Conservation (phyloP, 2,888 invertebrate genomes). For the Polylopha cassiicola region DNA sequence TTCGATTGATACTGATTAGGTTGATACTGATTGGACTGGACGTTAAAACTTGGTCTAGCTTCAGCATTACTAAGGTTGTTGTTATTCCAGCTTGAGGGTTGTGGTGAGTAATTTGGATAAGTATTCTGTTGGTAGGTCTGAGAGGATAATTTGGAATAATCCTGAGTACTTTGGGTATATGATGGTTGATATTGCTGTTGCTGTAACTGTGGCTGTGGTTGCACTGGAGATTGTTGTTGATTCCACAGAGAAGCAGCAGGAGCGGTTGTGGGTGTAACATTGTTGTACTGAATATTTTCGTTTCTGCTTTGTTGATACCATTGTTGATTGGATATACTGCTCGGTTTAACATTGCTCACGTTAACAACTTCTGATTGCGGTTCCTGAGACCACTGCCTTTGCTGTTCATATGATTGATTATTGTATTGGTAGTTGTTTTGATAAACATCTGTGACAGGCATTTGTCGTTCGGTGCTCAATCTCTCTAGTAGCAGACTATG, state of each 20-base stretch:
- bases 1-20: too few species aligned
- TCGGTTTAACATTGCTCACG: conserved; percentile 67
- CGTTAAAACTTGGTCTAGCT: conserved; percentile 30
- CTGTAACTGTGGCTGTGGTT: conserved; percentile 26
- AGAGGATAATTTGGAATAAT: conserved; percentile 38
- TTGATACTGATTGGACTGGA: conserved; percentile 49
- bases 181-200: conserved; percentile 37
- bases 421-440: conserved; percentile 49
- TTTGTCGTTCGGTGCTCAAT: conserved; percentile 63
- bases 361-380: conserved; percentile 65
- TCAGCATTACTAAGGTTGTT: conserved; percentile 34
- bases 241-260: conserved; percentile 36
- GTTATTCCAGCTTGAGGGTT: conserved; percentile 50
- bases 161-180: conserved; percentile 46
- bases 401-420: conserved; percentile 52
- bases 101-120: conserved; percentile 50
- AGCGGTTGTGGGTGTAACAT: conserved; percentile 39
- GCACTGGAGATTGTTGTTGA: conserved; percentile 30
- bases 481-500: conserved; percentile 65
- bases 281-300: conserved; percentile 51
- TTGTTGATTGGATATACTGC: conserved; percentile 62
- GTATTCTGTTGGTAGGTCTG: conserved; percentile 38
- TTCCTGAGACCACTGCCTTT: conserved; percentile 54
- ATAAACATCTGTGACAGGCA: conserved; percentile 54
- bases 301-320: conserved; percentile 63